Percentiles rank a stretch among this genome's conserved stretches.
Evolutionary conservation across 35 echinoderm and acorn worm genomes (phyloP).

Genomic region (Apostichopus parvimensis): DNA sequence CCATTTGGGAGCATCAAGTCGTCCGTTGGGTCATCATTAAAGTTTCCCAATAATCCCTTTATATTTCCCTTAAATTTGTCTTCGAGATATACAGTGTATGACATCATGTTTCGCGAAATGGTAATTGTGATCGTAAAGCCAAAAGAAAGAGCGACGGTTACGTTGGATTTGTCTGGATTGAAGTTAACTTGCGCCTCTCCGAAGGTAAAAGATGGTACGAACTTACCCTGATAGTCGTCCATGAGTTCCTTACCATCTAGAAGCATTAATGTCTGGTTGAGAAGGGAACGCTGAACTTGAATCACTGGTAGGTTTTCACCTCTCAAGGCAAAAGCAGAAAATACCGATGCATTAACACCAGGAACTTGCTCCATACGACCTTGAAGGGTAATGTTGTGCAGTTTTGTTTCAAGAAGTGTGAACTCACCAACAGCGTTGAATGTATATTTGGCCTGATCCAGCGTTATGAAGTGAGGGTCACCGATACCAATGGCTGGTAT

Average conservation of each 20-base stretch:
- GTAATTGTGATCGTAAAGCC: constrained; percentile 43
- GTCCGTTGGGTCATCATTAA: constrained; percentile 69
- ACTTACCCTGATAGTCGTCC: not conserved
- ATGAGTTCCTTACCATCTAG: not conserved
- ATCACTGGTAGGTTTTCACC: constrained; percentile 9
- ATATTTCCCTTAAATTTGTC: constrained; percentile 42
- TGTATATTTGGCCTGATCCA: too few species aligned
- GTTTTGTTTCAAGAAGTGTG: constrained; percentile 29
- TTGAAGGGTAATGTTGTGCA: constrained; percentile 62
- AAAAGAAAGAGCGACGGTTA: constrained; percentile 1
- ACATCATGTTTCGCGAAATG: constrained; percentile 46
- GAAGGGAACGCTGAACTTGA: constrained; percentile 52
- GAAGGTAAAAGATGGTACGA: not conserved
- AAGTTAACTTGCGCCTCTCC: not conserved
- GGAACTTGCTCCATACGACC: constrained; percentile 61
- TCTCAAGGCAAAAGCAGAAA: constrained; percentile 65
- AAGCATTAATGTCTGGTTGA: constrained; percentile 15
- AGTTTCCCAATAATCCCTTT: constrained; percentile 63
- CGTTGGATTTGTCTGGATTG: not conserved
- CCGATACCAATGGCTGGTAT: constrained; percentile 45
- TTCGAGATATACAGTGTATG: constrained; percentile 54
- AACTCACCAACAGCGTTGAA: constrained; percentile 60
- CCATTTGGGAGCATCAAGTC: constrained; percentile 55
- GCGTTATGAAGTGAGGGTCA: constrained; percentile 57
- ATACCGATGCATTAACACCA: constrained; percentile 45